Base-by-base conservation (phyloP, 2,888 invertebrate species). In the Dynastes maya region DNA sequence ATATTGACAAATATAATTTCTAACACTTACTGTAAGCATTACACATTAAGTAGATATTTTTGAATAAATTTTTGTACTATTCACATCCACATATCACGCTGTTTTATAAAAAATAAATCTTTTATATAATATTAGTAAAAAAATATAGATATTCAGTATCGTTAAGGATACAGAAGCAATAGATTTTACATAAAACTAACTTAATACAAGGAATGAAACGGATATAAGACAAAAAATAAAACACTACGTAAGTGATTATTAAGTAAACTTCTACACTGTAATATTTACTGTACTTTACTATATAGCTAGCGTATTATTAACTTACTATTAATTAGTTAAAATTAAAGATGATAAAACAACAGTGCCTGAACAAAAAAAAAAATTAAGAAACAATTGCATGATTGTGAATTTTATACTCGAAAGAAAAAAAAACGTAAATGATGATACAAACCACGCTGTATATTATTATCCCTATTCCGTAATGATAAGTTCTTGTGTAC, bases 131-230 rank as follows among this genome's bases (percentile, higher is more conserved):
- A 37, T 37, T 37, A 37, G 32, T 37, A 37, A 37, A 58, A 6
- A 2, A 58, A 58, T 5, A 80, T 61, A 22, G 22, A 37, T 61
- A 78, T 80, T 80, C 80, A 78, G 77, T 79, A 74, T 81, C 80
- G 61, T 82, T 82, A 82, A 82, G 82, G 82, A 82, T 82, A 80
- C 76, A 79, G 13, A 77, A 81, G 80, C 79, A 80, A 79, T 81
- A 77, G 72, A 45, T 27, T 13, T 63, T 63, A 32, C 32, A 11
- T 32, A 55, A n/a, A 22, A n/a, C 13, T 55, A 22, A 55, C 27
- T 55, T 55, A 55, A 55, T 55, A 3, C 22, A 22, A 55, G 55
- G 16, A 55, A 16, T 2, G 22, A 55, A 8, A 55, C 22, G 11
- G 45, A 45, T 55, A 5, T 55, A 55, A 55, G 27, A 55, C 22